Base-by-base conservation (phyloP, 2,888 invertebrate genomes). In the Teinopalpus imperialis region DNA sequence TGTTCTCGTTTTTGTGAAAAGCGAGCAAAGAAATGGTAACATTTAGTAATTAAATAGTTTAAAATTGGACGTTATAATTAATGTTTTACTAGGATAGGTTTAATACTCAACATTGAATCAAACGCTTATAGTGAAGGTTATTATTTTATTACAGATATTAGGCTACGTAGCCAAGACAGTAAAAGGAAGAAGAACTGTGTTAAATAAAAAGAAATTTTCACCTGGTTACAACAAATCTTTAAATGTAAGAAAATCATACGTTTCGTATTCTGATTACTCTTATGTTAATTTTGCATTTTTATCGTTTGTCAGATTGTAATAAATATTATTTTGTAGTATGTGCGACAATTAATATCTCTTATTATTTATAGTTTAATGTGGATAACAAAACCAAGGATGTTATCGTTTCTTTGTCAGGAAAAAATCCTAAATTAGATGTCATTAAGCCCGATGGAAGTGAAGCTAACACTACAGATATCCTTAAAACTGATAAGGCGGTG, bases 371-470 rank as follows among this genome's bases (percentile, higher is more conserved):
- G 81, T 63, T 58, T 45, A 44, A 41, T 14, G 61, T 74, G 0
- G 77, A 77, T 41, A n/a, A 45, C 2, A 55, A 59, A 20, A 62
- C 57, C 3, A 54, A 52, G 26, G 56, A 66, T n/a, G 14, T 70
- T 1, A 39, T 64, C 0, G 52, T 81, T 16, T 54, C 75, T 6
- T 59, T 61, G 2, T 53, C 72, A 7, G 77, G 78, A 1, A 4
- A 4, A 0, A 12, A 49, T 0, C 63, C 72, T 0, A 43, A 21
- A 7, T 45, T 72, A 2, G 12, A 41, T 3, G 53, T 79, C 1
- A 56, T 35, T 0, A 64, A 61, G n/a, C 63, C 73, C 1, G 61
- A 52, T 9, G 74, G 72, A 1, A 48, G 34, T 6, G 52, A 41
- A 7, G 53, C 58, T 1, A 32, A 50, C 1, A 55, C 48, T 0